phyloP scores from a whole-genome alignment of 1,140 invertebrate species.

The Bombus difficillimus region DNA sequence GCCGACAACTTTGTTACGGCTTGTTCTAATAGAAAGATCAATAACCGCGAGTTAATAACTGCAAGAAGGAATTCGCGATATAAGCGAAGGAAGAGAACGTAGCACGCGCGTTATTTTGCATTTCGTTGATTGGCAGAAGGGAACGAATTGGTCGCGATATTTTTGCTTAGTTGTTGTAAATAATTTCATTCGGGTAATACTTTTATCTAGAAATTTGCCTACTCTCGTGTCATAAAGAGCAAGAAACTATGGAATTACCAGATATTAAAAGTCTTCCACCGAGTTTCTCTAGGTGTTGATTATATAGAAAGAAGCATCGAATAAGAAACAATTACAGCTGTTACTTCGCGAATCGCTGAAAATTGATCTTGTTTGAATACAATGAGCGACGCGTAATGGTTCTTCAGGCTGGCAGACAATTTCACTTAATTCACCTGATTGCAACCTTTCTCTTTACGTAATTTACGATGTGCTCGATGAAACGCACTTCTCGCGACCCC shows the following conservation, averaged over 20 bases:
- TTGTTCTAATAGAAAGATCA: slow-evolving; percentile 23
- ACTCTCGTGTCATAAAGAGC: no score
- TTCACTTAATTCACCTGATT: slow-evolving; percentile 60
- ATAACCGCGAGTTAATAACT: slow-evolving; percentile 9
- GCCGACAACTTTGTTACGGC: slow-evolving; percentile 27
- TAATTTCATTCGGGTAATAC: no score
- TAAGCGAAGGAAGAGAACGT: background rate
- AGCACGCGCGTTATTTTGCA: no score
- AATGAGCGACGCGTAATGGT: slow-evolving; percentile 30
- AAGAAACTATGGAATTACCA: background rate
- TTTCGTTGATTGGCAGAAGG: no score
- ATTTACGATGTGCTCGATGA: slow-evolving; percentile 50
- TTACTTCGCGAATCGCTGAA: background rate
- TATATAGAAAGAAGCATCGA: background rate
- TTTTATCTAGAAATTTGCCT: no score
- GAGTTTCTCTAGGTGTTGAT: background rate
- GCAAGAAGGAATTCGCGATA: background rate
- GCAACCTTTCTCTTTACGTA: slow-evolving; percentile 74
- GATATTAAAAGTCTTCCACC: background rate
- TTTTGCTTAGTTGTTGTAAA: no score
- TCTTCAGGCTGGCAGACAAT: slow-evolving; percentile 33
- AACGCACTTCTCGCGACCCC: slow-evolving; percentile 35
- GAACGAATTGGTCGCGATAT: no score
- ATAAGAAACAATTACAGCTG: background rate
- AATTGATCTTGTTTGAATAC: slow-evolving; percentile 40